phyloP scores from a whole-genome alignment of 2,888 invertebrate species.

The Mylabris sibirica region DNA sequence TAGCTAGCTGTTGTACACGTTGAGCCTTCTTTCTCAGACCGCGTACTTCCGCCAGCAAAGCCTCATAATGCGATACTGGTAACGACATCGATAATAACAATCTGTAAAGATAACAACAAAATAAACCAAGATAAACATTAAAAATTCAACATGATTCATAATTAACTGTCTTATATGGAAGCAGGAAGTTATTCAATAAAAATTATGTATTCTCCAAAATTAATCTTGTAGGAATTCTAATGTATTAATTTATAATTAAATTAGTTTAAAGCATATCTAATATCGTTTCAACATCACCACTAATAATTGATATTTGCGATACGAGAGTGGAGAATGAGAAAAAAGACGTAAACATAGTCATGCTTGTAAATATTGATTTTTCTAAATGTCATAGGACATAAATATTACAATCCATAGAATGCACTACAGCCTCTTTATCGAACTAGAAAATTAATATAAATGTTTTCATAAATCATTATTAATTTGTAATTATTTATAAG shows the following conservation, averaged over 20 bases:
- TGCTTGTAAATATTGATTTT: conserved; percentile 30
- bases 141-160: background rate
- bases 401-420: background rate
- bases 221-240: too few species aligned
- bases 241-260: too few species aligned
- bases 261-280: too few species aligned
- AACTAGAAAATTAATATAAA: background rate
- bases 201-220: background rate
- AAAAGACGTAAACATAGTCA: conserved; percentile 10
- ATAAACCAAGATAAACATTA: background rate
- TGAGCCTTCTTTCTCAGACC: conserved; percentile 67
- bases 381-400: background rate
- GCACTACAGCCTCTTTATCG: background rate
- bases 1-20: conserved; percentile 64
- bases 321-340: background rate
- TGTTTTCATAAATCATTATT: background rate
- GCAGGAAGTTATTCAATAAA: background rate
- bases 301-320: background rate
- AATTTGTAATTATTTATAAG: background rate
- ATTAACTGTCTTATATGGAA: background rate
- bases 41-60: conserved; percentile 67
- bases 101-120: conserved; percentile 38
- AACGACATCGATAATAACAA: conserved; percentile 62
- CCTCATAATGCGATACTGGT: conserved; percentile 70
- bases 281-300: background rate